Evolutionary conservation across 23 tunicate species (phyloP).

Genomic region (Oikopleura albicans): DNA sequence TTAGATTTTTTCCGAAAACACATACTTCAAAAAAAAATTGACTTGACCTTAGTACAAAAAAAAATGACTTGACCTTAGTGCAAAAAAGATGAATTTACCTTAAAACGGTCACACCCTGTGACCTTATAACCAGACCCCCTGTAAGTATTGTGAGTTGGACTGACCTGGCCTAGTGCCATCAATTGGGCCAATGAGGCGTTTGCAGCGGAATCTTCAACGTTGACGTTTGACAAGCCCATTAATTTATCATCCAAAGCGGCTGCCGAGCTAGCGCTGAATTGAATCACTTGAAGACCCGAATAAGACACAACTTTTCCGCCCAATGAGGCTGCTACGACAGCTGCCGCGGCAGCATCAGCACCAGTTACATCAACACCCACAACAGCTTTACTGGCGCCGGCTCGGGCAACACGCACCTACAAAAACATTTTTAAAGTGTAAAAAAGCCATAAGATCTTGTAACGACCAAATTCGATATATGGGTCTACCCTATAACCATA

Average conservation of each 20-base stretch:
- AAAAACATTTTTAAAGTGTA: no score
- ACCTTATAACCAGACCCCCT: no score
- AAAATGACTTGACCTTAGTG: no score
- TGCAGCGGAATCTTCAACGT: neutral
- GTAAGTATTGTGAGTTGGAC: neutral
- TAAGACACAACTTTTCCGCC: neutral
- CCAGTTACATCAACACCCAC: constrained; percentile 6
- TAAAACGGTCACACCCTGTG: no score
- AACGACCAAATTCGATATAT: no score
- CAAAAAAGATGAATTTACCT: no score
- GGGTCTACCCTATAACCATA: no score
- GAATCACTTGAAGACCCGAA: neutral
- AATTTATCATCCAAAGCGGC: neutral
- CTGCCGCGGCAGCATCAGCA: neutral
- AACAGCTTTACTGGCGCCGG: neutral
- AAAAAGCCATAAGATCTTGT: no score
- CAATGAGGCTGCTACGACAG: neutral
- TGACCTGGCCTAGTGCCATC: neutral
- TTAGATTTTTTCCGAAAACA: no score
- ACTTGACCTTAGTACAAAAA: no score
- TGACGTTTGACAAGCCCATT: neutral
- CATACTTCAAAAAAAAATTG: no score
- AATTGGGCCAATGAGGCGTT: neutral
- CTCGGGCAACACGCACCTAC: neutral
- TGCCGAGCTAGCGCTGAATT: neutral